phyloP scores from a whole-genome alignment of 92 coral and sea anemone genomes.

The Epizoanthus fatuus region DNA sequence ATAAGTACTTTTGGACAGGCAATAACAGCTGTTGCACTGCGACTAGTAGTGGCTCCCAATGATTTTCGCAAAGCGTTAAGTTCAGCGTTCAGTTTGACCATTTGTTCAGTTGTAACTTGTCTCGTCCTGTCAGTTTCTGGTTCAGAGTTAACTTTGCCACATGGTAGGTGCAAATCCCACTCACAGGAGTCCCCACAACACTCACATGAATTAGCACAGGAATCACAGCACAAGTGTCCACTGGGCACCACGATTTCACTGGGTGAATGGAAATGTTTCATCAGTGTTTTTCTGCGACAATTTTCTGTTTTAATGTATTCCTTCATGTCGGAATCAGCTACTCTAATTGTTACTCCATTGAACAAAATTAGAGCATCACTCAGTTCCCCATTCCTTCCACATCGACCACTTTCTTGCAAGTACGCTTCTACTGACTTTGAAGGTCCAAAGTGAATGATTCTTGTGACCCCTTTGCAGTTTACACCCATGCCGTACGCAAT shows the following conservation, averaged over 20 bases:
- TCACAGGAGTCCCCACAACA: background rate
- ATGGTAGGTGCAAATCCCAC: conserved; percentile 55
- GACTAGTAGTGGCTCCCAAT: no score
- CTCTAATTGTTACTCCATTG: conserved; percentile 44
- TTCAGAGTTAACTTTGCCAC: background rate
- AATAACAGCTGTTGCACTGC: no score
- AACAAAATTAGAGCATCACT: conserved; percentile 47
- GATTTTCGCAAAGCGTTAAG: background rate
- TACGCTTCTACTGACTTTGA: conserved; percentile 62
- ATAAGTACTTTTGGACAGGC: no score
- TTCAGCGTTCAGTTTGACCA: background rate
- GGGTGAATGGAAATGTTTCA: background rate
- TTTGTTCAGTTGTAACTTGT: background rate
- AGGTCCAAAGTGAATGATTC: conserved; percentile 66
- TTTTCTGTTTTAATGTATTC: conserved; percentile 44
- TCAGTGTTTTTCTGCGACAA: conserved; percentile 35
- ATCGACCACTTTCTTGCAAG: conserved; percentile 57
- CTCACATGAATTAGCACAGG: conserved; percentile 33
- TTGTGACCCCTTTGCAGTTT: no score
- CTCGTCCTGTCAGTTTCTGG: background rate
- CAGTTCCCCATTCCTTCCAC: conserved; percentile 48
- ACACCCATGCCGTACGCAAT: conserved; percentile 35
- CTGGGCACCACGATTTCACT: no score
- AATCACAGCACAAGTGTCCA: conserved; percentile 9
- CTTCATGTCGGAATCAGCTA: conserved; percentile 61